A percentile compares a stretch with the other conserved stretches of the same genome.
Conservation (phyloP, 2,888 invertebrate species). For the Athrips mouffetella region DNA sequence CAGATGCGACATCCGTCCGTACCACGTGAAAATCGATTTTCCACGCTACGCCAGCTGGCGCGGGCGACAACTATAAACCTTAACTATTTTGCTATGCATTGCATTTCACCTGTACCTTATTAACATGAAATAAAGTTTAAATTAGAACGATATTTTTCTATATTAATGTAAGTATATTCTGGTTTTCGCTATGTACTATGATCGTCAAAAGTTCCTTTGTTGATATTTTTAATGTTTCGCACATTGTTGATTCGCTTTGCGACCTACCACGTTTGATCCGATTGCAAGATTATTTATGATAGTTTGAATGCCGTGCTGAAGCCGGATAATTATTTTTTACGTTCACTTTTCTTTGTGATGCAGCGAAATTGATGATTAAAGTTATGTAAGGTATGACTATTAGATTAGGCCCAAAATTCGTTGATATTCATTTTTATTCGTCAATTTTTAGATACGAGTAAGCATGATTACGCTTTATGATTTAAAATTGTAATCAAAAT, state of each 20-base stretch:
- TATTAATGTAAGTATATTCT: conserved; percentile 24
- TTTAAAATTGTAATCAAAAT: too few relatives aligned
- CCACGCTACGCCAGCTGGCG: conserved; percentile 76
- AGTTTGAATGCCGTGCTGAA: conserved; percentile 72
- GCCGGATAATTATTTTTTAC: conserved; percentile 73
- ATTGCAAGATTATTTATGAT: conserved; percentile 75
- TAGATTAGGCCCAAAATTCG: background rate
- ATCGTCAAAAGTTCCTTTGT: conserved; percentile 76
- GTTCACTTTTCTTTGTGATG: conserved; percentile 63
- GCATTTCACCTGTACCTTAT: conserved; percentile 29
- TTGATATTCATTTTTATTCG: background rate
- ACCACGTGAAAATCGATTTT: conserved; percentile 78
- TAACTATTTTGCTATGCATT: conserved; percentile 25
- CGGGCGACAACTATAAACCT: conserved; percentile 62
- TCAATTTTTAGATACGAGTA: conserved; percentile 11
- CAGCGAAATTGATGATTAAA: conserved; percentile 53
- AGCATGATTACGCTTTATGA: too few relatives aligned
- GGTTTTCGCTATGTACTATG: conserved; percentile 64
- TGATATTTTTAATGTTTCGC: conserved; percentile 79
- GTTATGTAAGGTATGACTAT: conserved; percentile 15
- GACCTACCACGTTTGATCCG: conserved; percentile 75
- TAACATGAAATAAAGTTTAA: conserved; percentile 28
- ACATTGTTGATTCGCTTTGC: conserved; percentile 61
- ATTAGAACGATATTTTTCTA: conserved; percentile 25
- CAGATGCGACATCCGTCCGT: conserved; percentile 76